Percentiles rank a stretch among this genome's conserved stretches.
Evolutionary conservation across 2,797 vertebrate genomes (phyloP).

Genomic region (Rhinella marina): DNA sequence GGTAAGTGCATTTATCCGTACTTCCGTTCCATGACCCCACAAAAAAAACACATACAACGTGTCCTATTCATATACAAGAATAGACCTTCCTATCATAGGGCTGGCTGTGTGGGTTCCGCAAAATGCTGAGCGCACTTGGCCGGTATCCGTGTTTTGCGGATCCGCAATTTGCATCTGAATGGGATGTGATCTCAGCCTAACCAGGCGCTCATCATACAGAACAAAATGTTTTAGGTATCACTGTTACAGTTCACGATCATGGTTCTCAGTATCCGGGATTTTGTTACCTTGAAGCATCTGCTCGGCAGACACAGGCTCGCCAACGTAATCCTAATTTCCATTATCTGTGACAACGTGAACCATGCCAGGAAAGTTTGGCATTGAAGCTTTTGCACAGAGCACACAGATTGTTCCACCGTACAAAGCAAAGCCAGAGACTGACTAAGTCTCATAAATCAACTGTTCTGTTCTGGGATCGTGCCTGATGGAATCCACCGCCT

Average conservation of each 20-base stretch:
- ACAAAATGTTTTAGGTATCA: slow-evolving; percentile 3
- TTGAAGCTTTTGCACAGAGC: slow-evolving; percentile 40
- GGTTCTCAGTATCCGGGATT: slow-evolving; percentile 16
- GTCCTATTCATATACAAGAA: too few relatives aligned
- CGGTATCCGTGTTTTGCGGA: too few relatives aligned
- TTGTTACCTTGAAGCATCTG: slow-evolving; percentile 48
- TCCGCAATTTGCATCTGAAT: too few relatives aligned
- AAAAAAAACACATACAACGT: too few relatives aligned
- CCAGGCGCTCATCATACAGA: neutral
- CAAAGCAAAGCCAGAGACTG: slow-evolving; percentile 39
- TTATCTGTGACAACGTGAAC: slow-evolving; percentile 52
- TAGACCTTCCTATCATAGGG: too few relatives aligned
- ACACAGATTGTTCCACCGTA: slow-evolving; percentile 49
- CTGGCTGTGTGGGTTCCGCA: too few relatives aligned
- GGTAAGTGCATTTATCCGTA: too few relatives aligned
- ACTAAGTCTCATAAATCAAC: slow-evolving; percentile 50
- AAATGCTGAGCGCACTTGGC: too few relatives aligned
- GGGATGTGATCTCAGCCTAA: too few relatives aligned
- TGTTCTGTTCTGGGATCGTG: slow-evolving; percentile 41
- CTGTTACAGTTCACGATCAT: neutral
- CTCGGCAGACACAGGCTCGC: slow-evolving; percentile 13
- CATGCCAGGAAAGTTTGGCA: slow-evolving; percentile 51
- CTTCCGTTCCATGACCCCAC: too few relatives aligned
- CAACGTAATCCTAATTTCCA: slow-evolving; percentile 55
- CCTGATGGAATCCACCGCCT: slow-evolving; percentile 41